Conservation (phyloP, 35 echinoderm and acorn worm species). For the Chiridota heheva region DNA sequence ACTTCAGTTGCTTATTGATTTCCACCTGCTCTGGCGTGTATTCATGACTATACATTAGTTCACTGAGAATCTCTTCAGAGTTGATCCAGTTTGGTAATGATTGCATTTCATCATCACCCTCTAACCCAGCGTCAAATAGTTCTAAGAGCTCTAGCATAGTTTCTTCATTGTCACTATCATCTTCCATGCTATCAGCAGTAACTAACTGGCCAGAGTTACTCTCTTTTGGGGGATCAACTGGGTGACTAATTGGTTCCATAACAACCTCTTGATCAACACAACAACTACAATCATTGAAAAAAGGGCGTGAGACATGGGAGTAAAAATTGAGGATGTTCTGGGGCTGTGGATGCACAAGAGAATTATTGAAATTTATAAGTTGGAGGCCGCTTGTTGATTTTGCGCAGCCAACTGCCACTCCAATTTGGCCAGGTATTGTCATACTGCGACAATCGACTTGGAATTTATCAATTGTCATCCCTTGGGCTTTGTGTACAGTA, state of each 20-base stretch:
- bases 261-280: background rate
- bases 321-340: background rate
- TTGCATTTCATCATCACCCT: no score
- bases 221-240: no score
- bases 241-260: no score
- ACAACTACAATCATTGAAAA: background rate
- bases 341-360: background rate
- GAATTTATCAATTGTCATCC: background rate
- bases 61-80: no score
- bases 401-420: conserved; percentile 1
- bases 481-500: conserved; percentile 5
- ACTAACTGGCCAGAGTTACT: background rate
- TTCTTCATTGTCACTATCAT: background rate
- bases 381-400: background rate
- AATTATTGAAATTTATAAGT: background rate
- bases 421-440: background rate
- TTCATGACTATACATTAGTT: no score
- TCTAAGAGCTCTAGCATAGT: background rate
- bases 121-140: no score
- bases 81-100: no score
- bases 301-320: background rate
- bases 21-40: no score
- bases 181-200: background rate
- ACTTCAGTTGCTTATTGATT: no score
- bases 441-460: background rate